Base-by-base conservation (phyloP, 2,888 invertebrate genomes). In the Cantharis nigra region DNA sequence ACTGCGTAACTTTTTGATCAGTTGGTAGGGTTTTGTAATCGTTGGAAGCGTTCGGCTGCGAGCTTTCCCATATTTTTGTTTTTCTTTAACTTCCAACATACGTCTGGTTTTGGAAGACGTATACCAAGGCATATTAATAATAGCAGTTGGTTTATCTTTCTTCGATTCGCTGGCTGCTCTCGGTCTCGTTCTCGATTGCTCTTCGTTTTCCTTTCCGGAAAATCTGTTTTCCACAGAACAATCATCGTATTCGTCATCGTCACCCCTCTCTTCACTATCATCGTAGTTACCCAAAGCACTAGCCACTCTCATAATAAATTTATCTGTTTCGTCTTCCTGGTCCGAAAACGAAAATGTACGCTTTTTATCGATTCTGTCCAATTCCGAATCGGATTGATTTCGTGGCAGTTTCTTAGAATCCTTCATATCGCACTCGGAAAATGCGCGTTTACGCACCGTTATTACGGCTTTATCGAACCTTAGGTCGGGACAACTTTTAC, bases 341-440 rank as follows among this genome's bases (percentile, higher is more conserved):
- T 93, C 92, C 0, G 92, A 91, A 20, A 92, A 92, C 69, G 81
- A 82, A 85, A 95, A 95, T 0, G 96, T 96, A 79, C 93, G 93
- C 81, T 93, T 93, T 83, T 93, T 93, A 86, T 96, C 95, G 80
- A 96, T 95, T 63, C 93, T 91, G 76, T 93, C 91, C 67, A 96
- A 89, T 87, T 96, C 95, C 0, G 94, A 94, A 82, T 96, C 96
- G 0, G 96, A 96, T 80, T 93, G 93, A 70, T 93, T 92, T 73
- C 94, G 90, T 4, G 13, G n/a, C 5, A 23, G 13, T 10, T 9
- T 10, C 0, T n/a, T 3, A 20, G 23, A 13, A 10, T 67, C n/a
- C 3, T 18, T 11, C 23, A 10, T 13, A 3, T 23, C 26, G 9
- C 23, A 26, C 10, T 67, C 26, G 0, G 94, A 94, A 83, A 92